phyloP scores from a whole-genome alignment of 2,888 invertebrate species.

The Fragum whitleyi region DNA sequence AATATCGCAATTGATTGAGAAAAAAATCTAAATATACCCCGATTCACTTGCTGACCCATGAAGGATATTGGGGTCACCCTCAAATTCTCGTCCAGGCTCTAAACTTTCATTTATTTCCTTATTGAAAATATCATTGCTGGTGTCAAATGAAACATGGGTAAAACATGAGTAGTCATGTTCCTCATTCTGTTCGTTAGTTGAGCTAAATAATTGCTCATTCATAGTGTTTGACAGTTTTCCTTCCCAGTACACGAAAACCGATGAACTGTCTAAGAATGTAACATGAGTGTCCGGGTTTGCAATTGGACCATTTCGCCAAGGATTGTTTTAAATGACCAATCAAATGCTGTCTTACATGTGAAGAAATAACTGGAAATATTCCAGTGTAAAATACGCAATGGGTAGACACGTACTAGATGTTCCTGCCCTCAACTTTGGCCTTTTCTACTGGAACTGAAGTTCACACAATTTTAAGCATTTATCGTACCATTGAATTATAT shows the following conservation, averaged over 20 bases:
- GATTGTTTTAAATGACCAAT: neutral
- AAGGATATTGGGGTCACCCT: constrained; percentile 3
- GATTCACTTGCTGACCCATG: constrained; percentile 9
- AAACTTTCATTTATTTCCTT: neutral
- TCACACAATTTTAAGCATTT: no score
- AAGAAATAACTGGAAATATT: no score
- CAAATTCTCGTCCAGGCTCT: neutral
- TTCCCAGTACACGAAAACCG: constrained; percentile 20
- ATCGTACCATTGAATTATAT: no score
- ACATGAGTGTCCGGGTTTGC: neutral
- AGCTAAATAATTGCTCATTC: constrained; percentile 16
- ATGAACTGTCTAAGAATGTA: neutral
- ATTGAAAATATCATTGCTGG: neutral
- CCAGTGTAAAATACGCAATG: no score
- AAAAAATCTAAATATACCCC: no score
- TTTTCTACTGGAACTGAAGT: no score
- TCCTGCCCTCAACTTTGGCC: no score
- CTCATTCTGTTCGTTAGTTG: constrained; percentile 25
- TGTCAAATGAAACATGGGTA: constrained; percentile 62
- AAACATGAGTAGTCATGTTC: constrained; percentile 58
- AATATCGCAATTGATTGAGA: no score
- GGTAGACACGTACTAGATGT: no score
- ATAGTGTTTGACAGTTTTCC: constrained; percentile 25
- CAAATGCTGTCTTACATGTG: neutral
- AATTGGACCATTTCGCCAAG: constrained; percentile 14